Base-by-base conservation (phyloP, 1,140 invertebrate genomes). In the Hyles vespertilio region DNA sequence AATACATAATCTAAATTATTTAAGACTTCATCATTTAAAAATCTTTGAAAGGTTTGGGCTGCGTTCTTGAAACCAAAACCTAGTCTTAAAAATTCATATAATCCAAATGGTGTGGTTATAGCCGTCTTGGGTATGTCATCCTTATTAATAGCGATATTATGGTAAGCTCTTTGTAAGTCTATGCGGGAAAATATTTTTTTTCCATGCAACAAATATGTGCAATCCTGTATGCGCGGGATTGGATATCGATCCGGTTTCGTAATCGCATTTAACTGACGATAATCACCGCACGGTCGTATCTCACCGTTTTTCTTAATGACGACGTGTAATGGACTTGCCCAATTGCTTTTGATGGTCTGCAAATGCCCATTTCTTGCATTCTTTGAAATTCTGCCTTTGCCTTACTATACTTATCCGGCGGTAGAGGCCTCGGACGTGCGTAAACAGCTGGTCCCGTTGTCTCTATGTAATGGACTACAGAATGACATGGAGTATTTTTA, bases 311-410 rank as follows among this genome's bases (percentile, higher is more conserved):
- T 57, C 32, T 62, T 67, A 0, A 12, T 9, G 0, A 67, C 65
- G 1, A 67, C 56, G 22, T 63, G 65, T n/a, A 67, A 40, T 22
- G 60, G 60, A 51, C 56, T 59, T 8, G 64, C 49, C 65, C 65
- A 63, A 5, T 6, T 12, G n/a, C 51, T 58, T 11, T 63, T 3
- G 51, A 56, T 50, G 58, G 61, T 5, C 61, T 51, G 51, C 61
- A 61, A 10, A 67, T 67, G 1, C 65, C 65, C 45, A 63, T 36
- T 33, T 67, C 51, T 22, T 52, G 51, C 61, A 63, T 58, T 2
- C 9, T 12, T 45, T 48, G 12, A 48, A 67, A 61, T 52, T 63
- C 61, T 3, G 50, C 36, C 46, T 63, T 67, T 3, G 56, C 58
- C 33, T 58, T 55, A 3, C 32, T 11, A n/a, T 58, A 63, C 22